These are phyloP conservation scores for Ctenicera cuprea DNA, from an alignment of 2,888 invertebrate species.

Conservation along the genomic window DNA sequence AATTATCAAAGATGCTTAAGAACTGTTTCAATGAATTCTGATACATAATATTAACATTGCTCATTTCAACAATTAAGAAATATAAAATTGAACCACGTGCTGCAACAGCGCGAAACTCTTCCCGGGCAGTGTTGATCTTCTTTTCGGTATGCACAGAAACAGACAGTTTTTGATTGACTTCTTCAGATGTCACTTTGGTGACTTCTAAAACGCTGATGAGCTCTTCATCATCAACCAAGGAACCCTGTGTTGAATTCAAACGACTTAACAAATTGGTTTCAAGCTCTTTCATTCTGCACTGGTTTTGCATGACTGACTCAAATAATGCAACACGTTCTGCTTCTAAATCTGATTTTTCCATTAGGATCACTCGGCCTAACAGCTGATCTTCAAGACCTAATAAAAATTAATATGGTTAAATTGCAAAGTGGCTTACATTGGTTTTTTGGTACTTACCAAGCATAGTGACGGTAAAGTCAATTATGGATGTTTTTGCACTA, in stretches of 20 bases:
- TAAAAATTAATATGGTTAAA: too few species aligned
- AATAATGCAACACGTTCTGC: slow-evolving; percentile 94
- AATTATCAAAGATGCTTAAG: slow-evolving; percentile 93
- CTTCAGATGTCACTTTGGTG: slow-evolving; percentile 90
- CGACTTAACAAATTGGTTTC: slow-evolving; percentile 94
- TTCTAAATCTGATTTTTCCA: slow-evolving; percentile 97
- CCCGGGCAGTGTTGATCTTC: slow-evolving; percentile 94
- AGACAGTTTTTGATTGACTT: slow-evolving; percentile 94
- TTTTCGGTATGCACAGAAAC: slow-evolving; percentile 95
- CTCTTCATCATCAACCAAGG: slow-evolving; percentile 96
- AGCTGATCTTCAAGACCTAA: slow-evolving; percentile 94
- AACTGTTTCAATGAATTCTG: slow-evolving; percentile 97
- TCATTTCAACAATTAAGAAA: slow-evolving; percentile 98
- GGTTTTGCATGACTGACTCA: slow-evolving; percentile 97
- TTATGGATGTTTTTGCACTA: slow-evolving; percentile 96
- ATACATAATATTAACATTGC: slow-evolving; percentile 97
- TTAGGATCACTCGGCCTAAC: slow-evolving; percentile 93
- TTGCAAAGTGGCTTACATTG: too few species aligned
- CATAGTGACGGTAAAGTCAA: slow-evolving; percentile 98
- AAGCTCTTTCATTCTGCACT: slow-evolving; percentile 95
- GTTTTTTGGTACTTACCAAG: slow-evolving; percentile 72
- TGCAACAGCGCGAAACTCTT: slow-evolving; percentile 97
- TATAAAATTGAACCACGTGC: slow-evolving; percentile 95
- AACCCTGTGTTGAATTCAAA: slow-evolving; percentile 95
- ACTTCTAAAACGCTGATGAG: slow-evolving; percentile 92